Conservation (phyloP, 1,140 invertebrate species). For the Microplitis demolitor region DNA sequence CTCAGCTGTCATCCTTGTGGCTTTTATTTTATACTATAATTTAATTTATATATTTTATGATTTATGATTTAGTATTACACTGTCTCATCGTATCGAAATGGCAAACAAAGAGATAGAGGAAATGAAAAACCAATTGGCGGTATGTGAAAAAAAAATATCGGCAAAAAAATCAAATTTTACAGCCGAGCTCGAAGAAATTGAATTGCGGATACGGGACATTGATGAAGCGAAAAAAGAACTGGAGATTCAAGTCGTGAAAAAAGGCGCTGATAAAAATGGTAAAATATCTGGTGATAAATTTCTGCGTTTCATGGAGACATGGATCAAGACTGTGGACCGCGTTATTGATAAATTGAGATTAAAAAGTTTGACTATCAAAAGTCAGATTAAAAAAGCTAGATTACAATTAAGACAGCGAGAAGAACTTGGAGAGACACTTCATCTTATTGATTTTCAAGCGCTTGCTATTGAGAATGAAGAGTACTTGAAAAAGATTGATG, state of each 20-base stretch:
- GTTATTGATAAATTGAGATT: conserved; percentile 61
- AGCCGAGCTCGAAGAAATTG: conserved; percentile 61
- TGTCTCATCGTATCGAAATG: conserved; percentile 53
- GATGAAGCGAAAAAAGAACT: conserved; percentile 52
- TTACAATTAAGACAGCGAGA: conserved; percentile 57
- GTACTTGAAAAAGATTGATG: conserved; percentile 55
- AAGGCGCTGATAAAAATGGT: conserved; percentile 60
- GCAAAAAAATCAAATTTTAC: conserved; percentile 53
- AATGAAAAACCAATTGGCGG: conserved; percentile 46
- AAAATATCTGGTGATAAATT: conserved; percentile 63
- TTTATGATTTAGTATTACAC: conserved; percentile 34
- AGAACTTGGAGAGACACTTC: conserved; percentile 59
- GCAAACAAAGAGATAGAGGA: conserved; percentile 58
- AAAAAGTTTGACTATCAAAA: conserved; percentile 60
- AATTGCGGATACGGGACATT: conserved; percentile 54
- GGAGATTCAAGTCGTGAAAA: conserved; percentile 53
- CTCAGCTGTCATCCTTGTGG: background rate
- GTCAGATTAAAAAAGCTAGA: conserved; percentile 57
- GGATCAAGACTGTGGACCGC: conserved; percentile 56
- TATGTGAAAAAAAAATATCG: conserved; percentile 37
- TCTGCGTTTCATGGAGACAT: conserved; percentile 61
- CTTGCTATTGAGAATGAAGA: conserved; percentile 63
- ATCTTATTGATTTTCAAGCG: conserved; percentile 64
- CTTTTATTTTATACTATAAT: background rate
- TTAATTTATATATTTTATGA: background rate